These are phyloP conservation scores for Pterophyllum scalare DNA, from an alignment of 2,113 vertebrate genomes.

Conservation along the genomic window DNA sequence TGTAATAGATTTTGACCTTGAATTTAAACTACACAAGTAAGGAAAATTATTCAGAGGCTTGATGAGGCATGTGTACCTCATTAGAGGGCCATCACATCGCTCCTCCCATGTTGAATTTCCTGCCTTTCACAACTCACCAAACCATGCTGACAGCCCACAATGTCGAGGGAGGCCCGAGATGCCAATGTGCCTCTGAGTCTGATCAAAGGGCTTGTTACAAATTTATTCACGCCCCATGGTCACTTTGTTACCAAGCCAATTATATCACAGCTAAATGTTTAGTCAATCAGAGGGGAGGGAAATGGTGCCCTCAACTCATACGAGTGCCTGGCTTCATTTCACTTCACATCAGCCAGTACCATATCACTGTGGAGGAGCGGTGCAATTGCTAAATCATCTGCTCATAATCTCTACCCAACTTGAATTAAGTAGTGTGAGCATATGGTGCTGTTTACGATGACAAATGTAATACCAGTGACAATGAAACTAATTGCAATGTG, in stretches of 20 bases:
- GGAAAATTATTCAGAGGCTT: slow-evolving; percentile 6
- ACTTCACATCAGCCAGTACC: slow-evolving; percentile 54
- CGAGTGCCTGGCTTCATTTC: slow-evolving; percentile 52
- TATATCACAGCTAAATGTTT: slow-evolving; percentile 71
- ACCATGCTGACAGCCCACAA: slow-evolving; percentile 46
- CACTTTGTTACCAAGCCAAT: slow-evolving; percentile 73
- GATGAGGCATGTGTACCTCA: slow-evolving; percentile 14
- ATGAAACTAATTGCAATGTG: slow-evolving; percentile 58
- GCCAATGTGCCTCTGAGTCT: slow-evolving; percentile 40
- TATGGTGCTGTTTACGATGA: slow-evolving; percentile 60
- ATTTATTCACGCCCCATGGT: slow-evolving; percentile 67
- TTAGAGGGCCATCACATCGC: slow-evolving; percentile 22
- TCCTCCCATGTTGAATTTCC: slow-evolving; percentile 18
- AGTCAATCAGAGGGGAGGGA: slow-evolving; percentile 62
- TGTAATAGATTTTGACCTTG: slow-evolving; percentile 9
- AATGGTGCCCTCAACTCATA: slow-evolving; percentile 46
- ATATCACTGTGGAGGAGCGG: slow-evolving; percentile 26
- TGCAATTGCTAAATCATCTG: slow-evolving; percentile 64
- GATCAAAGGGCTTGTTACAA: slow-evolving; percentile 65
- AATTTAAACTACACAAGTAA: background rate
- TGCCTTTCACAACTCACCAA: slow-evolving; percentile 48
- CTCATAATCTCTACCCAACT: slow-evolving; percentile 62
- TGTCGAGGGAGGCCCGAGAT: slow-evolving; percentile 44
- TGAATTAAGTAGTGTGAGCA: slow-evolving; percentile 53
- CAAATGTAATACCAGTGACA: slow-evolving; percentile 52